Evolutionary conservation across 2,888 invertebrate genomes (phyloP), one percentile per base, ranked within the genome.

Genomic region (Yponomeuta evonymella): DNA sequence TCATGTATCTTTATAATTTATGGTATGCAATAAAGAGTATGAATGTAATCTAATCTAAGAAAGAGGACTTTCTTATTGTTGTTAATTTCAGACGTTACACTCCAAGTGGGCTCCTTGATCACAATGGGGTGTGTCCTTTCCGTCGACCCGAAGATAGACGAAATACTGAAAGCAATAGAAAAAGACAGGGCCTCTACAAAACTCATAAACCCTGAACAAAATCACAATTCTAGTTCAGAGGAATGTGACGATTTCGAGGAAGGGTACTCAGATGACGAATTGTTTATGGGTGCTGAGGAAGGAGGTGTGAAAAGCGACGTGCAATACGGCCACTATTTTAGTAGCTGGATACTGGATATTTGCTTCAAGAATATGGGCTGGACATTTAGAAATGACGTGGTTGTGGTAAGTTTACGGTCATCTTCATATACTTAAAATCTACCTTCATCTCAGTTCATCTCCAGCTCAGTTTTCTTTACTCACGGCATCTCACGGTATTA

Each of bases 61-160:
- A 33, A 5, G 33, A 33, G 1, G 33, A 33, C 1, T 33, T 33
- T 33, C 33, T 33, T 33, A 33, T 33, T 33, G 5, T 33, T 33
- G 12, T 70, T 74, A 72, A 73, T 85, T 88, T 73, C 82, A 95
- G 96, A 95, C 92, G 88, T 94, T n/a, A 94, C 94, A 11, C 89
- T 96, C 63, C 94, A 95, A 90, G 96, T 96, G 0, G 95, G 95
- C 2, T 94, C 96, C 0, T 79, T 97, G 68, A 94, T 95, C 74
- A 95, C 95, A 33, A 94, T 96, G 81, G 96, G 96, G 48, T 95
- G 95, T 77, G 87, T 96, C 65, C 86, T 96, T 67, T 94, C 95
- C 0, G 86, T 94, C 0, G 94, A 95, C 72, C 95, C 95, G 0
- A 90, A 94, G 67, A 92, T 95, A 0, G 86, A 93, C 2, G 96